Evolutionary conservation across 2,797 vertebrate genomes (phyloP), one percentile per base, ranked within the genome.

Genomic region (Linurgus olivaceus): DNA sequence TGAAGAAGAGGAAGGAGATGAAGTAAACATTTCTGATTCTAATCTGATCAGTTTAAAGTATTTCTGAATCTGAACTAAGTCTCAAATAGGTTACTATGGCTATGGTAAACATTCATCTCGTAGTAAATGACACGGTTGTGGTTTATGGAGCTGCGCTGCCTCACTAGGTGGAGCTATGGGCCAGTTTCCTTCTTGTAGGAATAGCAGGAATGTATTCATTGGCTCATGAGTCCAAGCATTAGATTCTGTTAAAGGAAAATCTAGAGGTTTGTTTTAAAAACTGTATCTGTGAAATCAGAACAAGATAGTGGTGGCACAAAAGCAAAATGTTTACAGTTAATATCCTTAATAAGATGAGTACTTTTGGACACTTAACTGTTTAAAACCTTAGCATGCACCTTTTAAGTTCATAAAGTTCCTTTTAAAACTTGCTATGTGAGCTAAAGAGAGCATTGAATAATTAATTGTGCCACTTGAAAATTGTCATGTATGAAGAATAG

Each of bases 101-200:
- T 52, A 8, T 52, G 48, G 5, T 28, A 28, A n/a, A 17, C 8
- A 23, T 52, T 35, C 24, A 50, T 14, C 11, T 73, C 3, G 0
- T 4, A 13, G 26, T 45, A 5, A 29, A 5, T 75, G 18, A 2
- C 7, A 1, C 4, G 48, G 6, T 52, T 3, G 6, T 70, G 37
- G 28, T 86, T 87, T 71, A 2, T 24, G 45, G 54, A 72, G 38
- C 35, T 38, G 37, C 14, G 5, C 15, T 82, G 24, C 37, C 44
- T 90, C 97, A 55, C 96, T 97, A 97, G 97, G 68, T 97, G 97
- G 95, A 93, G 94, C 97, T 96, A 9, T 96, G 86, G 85, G n/a
- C 63, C 90, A 87, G 68, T 86, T 76, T 40, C 72, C 10, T 1
- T 19, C 58, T 51, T 33, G 4, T 31, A 23, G 66, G 68, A 70